Percentiles rank a stretch among this genome's conserved stretches.
phyloP scores from a whole-genome alignment of 1,140 invertebrate genomes.

The Caerostris extrusa region DNA sequence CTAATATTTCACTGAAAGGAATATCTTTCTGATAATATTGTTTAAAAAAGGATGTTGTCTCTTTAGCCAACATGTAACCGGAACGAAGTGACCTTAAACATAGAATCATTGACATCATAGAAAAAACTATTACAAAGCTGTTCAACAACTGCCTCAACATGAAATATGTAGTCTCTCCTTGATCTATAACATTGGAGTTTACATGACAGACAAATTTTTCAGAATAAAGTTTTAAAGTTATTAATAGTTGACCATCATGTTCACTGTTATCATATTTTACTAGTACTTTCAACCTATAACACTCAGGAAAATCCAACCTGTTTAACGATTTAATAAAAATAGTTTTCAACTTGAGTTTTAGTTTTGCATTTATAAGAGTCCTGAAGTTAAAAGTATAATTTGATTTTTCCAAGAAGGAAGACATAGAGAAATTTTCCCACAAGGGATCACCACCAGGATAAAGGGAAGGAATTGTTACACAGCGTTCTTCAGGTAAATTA shows the following conservation, averaged over 20 bases:
- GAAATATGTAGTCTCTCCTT: constrained; percentile 33
- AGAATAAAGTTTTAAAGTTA: constrained; percentile 87
- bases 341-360: constrained; percentile 90
- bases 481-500: constrained; percentile 86
- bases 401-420: constrained; percentile 84
- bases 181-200: background rate
- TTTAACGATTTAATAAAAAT: constrained; percentile 93
- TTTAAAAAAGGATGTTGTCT: constrained; percentile 90
- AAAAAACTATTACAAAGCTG: constrained; percentile 92
- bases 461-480: constrained; percentile 73
- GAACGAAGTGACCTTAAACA: constrained; percentile 94
- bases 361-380: constrained; percentile 87
- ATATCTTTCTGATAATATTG: constrained; percentile 87
- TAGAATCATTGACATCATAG: constrained; percentile 90
- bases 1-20: constrained; percentile 89
- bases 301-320: constrained; percentile 92
- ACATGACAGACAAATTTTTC: constrained; percentile 59
- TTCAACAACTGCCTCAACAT: constrained; percentile 86
- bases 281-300: constrained; percentile 90
- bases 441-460: constrained; percentile 69
- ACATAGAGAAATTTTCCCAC: constrained; percentile 83
- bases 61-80: constrained; percentile 91
- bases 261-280: constrained; percentile 81
- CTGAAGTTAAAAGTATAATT: constrained; percentile 88
- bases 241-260: constrained; percentile 87